Percentiles rank a stretch among this genome's conserved stretches.
Conservation (phyloP, 1,140 invertebrate species). For the Drosophila ficusphila region DNA sequence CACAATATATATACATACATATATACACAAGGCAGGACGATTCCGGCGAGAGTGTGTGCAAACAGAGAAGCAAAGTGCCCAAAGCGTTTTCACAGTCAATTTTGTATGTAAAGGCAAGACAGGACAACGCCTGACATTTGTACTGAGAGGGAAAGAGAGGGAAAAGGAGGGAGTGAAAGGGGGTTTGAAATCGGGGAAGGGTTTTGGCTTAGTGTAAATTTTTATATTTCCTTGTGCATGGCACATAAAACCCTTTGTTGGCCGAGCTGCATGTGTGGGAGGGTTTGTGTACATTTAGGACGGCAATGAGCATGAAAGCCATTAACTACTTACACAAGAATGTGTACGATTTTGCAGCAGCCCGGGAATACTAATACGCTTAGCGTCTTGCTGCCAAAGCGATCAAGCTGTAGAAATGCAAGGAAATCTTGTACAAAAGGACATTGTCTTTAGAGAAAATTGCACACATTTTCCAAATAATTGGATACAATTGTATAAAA, state of each 20-base stretch:
- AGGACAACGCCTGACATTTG: slow-evolving; percentile 58
- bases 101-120: slow-evolving; percentile 78
- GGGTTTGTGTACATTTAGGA: slow-evolving; percentile 54
- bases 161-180: too few species aligned
- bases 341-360: slow-evolving; percentile 14
- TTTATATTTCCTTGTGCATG: slow-evolving; percentile 68
- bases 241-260: slow-evolving; percentile 74
- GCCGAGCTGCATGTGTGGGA: slow-evolving; percentile 11
- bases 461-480: too few species aligned
- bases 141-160: not conserved
- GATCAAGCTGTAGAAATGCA: not conserved
- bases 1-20: not conserved
- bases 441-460: too few species aligned
- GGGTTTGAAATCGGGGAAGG: too few species aligned
- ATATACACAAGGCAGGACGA: slow-evolving; percentile 30
- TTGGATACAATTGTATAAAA: too few species aligned
- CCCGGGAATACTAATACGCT: slow-evolving; percentile 3
- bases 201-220: slow-evolving; percentile 45
- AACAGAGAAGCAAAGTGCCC: slow-evolving; percentile 68
- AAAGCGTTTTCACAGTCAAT: slow-evolving; percentile 81
- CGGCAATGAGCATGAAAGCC: slow-evolving; percentile 68
- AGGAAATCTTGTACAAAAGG: too few species aligned
- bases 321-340: slow-evolving; percentile 41
- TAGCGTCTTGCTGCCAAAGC: not conserved
- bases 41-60: slow-evolving; percentile 46